Evolutionary conservation across 2,888 invertebrate species (phyloP).

Genomic region (Anagyrus pseudococci): DNA sequence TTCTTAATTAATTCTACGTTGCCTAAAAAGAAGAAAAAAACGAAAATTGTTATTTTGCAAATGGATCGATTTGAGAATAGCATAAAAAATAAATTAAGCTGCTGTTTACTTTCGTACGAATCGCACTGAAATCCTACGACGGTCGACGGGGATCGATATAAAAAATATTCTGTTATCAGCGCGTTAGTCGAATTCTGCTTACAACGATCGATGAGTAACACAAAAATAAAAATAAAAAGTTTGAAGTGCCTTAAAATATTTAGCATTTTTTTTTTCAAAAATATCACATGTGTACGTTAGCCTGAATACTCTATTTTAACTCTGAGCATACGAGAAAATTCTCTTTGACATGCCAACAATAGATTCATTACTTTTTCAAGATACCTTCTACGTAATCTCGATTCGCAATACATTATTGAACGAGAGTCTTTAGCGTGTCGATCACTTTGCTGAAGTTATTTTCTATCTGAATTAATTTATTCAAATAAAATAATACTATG

Average conservation of each 20-base stretch:
- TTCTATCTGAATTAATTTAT: no score
- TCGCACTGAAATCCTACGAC: slow-evolving; percentile 25
- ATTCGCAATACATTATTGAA: neutral
- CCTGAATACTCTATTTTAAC: neutral
- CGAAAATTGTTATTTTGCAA: neutral
- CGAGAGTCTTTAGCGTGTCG: neutral
- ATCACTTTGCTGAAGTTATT: no score
- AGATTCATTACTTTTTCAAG: neutral
- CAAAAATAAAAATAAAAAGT: neutral
- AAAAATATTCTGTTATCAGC: slow-evolving; percentile 28
- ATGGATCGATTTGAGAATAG: neutral
- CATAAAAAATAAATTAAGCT: neutral
- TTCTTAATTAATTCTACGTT: slow-evolving; percentile 17
- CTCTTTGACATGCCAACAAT: neutral
- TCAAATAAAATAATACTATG: no score
- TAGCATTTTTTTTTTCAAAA: slow-evolving; percentile 1
- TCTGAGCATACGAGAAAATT: neutral
- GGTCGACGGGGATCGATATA: slow-evolving; percentile 13
- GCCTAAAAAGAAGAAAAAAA: slow-evolving; percentile 7
- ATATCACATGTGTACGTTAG: no score
- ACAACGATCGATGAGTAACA: slow-evolving; percentile 3
- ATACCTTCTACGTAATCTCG: neutral
- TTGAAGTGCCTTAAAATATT: neutral
- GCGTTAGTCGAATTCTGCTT: neutral
- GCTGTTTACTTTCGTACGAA: slow-evolving; percentile 16